Evolutionary conservation across 2,113 vertebrate species (phyloP).

Genomic region (Eulemur rufifrons): DNA sequence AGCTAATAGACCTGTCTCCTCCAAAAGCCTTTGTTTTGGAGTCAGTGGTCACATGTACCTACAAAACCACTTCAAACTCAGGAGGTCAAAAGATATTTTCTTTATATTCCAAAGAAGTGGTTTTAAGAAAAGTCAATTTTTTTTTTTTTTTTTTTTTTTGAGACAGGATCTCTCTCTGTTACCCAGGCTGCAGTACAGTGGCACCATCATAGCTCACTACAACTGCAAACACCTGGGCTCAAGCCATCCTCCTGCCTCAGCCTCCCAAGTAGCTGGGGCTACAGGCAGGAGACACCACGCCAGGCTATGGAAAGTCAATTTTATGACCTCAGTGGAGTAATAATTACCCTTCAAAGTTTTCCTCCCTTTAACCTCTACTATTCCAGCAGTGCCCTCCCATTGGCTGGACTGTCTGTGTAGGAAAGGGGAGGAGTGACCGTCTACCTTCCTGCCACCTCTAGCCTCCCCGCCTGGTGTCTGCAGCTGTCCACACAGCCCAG

Average conservation of each 20-base stretch:
- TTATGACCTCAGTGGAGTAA: constrained; percentile 59
- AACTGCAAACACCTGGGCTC: no score
- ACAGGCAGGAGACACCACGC: no score
- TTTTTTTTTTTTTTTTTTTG: no score
- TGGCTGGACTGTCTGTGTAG: neutral
- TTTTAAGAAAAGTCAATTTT: constrained; percentile 30
- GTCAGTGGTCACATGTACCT: neutral
- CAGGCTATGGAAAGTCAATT: neutral
- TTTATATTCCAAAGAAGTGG: constrained; percentile 57
- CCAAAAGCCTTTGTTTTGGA: constrained; percentile 12
- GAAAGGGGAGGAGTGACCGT: no score
- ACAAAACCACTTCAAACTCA: constrained; percentile 69
- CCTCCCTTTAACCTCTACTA: neutral
- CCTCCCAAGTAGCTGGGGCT: no score
- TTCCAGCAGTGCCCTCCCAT: neutral
- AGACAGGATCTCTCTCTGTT: no score
- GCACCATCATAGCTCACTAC: no score
- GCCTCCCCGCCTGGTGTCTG: neutral
- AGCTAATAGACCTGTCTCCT: constrained; percentile 43
- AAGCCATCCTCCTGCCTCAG: no score
- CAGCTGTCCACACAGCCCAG: neutral
- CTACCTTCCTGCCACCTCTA: neutral
- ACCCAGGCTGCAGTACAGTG: no score
- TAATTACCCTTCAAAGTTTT: constrained; percentile 47
- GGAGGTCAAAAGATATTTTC: constrained; percentile 61